These are phyloP conservation scores for Hypena proboscidalis DNA, from an alignment of 2,888 invertebrate genomes.

Conservation along the genomic window DNA sequence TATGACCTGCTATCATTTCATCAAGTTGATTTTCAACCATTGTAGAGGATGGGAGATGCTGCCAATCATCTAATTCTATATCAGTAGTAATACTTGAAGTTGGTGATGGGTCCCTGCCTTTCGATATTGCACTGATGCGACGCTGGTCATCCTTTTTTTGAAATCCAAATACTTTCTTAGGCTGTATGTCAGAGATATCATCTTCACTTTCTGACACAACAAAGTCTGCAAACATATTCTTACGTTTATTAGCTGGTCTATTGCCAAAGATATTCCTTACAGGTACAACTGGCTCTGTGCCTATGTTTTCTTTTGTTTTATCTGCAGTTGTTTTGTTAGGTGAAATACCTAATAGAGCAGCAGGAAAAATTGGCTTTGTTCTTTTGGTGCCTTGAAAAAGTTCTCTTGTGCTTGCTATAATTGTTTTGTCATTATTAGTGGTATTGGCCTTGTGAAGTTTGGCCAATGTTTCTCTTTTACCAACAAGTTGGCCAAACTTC, in stretches of 20 bases:
- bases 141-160: conserved; percentile 47
- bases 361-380: conserved; percentile 62
- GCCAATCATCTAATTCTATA: conserved; percentile 75
- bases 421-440: conserved; percentile 50
- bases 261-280: conserved; percentile 65
- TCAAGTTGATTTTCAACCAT: conserved; percentile 71
- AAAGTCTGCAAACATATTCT: conserved; percentile 71
- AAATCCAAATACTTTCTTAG: conserved; percentile 64
- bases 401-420: conserved; percentile 55
- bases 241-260: conserved; percentile 57
- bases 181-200: conserved; percentile 68
- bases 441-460: conserved; percentile 54
- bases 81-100: conserved; percentile 64
- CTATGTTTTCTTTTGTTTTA: conserved; percentile 56
- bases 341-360: conserved; percentile 63
- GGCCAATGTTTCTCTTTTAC: conserved; percentile 56
- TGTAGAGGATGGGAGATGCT: conserved; percentile 74
- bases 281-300: conserved; percentile 48
- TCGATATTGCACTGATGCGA: conserved; percentile 41
- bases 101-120: conserved; percentile 52
- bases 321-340: conserved; percentile 58
- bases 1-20: conserved; percentile 42
- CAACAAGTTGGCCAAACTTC: conserved; percentile 55
- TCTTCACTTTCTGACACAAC: conserved; percentile 73
- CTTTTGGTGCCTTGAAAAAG: conserved; percentile 58